phyloP scores from a whole-genome alignment of 2,113 vertebrate genomes.

The Triplophysa siluroides region DNA sequence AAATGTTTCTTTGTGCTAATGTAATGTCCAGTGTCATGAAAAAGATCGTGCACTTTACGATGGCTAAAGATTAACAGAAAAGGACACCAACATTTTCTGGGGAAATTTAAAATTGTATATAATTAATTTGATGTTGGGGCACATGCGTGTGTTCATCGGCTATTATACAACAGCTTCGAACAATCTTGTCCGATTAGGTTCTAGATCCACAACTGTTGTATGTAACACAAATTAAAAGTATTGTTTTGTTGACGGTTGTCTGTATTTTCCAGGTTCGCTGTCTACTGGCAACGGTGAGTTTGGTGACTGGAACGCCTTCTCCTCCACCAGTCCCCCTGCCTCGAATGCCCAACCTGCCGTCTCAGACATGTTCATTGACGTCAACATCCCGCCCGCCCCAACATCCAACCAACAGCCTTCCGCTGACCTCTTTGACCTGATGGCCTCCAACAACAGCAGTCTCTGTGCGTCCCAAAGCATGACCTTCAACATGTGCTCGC shows the following conservation, averaged over 20 bases:
- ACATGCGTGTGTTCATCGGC: too few relatives aligned
- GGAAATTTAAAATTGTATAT: too few relatives aligned
- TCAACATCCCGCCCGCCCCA: conserved; percentile 68
- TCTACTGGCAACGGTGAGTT: conserved; percentile 91
- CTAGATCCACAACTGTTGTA: too few relatives aligned
- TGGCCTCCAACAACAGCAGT: conserved; percentile 82
- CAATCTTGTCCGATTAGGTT: too few relatives aligned
- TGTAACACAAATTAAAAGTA: too few relatives aligned
- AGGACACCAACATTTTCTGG: too few relatives aligned
- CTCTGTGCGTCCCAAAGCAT: conserved; percentile 91
- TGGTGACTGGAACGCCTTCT: conserved; percentile 94
- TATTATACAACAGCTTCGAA: too few relatives aligned
- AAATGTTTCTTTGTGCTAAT: background rate
- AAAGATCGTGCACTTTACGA: too few relatives aligned
- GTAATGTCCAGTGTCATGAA: background rate
- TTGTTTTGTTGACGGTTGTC: background rate
- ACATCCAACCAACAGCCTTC: conserved; percentile 68
- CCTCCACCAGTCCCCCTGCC: conserved; percentile 75
- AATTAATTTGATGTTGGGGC: too few relatives aligned
- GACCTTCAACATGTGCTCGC: conserved; percentile 87
- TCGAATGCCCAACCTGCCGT: conserved; percentile 63
- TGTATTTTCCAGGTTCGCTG: conserved; percentile 68
- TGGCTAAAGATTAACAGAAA: too few relatives aligned
- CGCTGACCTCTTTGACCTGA: conserved; percentile 89
- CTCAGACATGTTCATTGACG: conserved; percentile 68